These are phyloP conservation scores for Drosophila vallismaia DNA, from an alignment of 2,888 invertebrate genomes.

Conservation along the genomic window DNA sequence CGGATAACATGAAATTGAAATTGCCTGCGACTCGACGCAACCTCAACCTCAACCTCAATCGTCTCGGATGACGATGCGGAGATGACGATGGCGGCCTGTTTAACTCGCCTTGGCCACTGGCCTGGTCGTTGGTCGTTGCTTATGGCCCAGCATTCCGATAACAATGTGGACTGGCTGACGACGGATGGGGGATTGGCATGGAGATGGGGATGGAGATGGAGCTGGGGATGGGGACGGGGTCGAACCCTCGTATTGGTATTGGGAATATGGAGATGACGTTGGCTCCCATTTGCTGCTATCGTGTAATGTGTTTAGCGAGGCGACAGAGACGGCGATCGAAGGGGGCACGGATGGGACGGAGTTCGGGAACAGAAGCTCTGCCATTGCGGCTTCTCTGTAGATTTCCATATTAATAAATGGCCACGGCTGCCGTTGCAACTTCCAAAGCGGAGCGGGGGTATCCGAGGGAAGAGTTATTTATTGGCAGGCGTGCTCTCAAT, in stretches of 20 bases:
- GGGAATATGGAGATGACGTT: conserved; percentile 39
- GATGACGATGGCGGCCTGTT: conserved; percentile 58
- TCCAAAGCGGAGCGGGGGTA: not conserved
- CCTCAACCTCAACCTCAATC: not conserved
- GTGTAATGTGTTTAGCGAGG: conserved; percentile 75
- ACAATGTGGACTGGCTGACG: conserved; percentile 59
- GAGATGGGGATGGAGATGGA: conserved; percentile 13
- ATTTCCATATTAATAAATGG: conserved; percentile 79
- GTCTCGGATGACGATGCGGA: conserved; percentile 21
- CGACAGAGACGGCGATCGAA: conserved; percentile 14
- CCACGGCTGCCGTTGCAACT: conserved; percentile 49
- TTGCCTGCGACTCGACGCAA: conserved; percentile 61
- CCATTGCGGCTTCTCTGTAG: conserved; percentile 71
- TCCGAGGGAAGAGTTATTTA: conserved; percentile 64
- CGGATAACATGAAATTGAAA: conserved; percentile 80
- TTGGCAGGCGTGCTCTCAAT: conserved; percentile 78
- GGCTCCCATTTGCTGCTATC: conserved; percentile 77
- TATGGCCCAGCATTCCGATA: conserved; percentile 69
- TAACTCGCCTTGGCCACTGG: conserved; percentile 40
- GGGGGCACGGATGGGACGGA: not conserved
- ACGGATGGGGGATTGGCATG: conserved; percentile 43
- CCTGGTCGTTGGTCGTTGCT: conserved; percentile 60
- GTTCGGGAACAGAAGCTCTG: conserved; percentile 45
- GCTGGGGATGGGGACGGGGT: conserved; percentile 11
- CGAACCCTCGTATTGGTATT: conserved; percentile 10